Conservation (phyloP, 1,140 invertebrate species). For the Antheraea mylitta region DNA sequence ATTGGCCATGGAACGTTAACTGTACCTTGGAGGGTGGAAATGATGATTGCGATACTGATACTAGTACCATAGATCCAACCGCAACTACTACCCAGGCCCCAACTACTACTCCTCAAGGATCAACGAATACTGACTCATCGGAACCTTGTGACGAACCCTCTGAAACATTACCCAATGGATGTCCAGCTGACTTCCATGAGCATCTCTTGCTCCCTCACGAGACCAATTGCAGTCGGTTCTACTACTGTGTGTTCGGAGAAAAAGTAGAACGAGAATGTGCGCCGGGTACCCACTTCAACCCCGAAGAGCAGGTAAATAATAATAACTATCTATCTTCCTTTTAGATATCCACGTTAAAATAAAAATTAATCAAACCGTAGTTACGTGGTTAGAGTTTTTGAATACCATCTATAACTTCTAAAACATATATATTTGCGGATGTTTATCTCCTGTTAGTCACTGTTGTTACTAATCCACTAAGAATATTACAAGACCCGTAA, state of each 20-base stretch:
- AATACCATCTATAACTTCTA: too few relatives aligned
- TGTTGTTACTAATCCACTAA: too few relatives aligned
- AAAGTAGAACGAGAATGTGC: conserved; percentile 35
- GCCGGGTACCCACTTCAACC: conserved; percentile 13
- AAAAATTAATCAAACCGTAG: too few relatives aligned
- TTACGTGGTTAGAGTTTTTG: too few relatives aligned
- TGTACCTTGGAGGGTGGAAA: too few relatives aligned
- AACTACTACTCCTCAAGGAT: neutral
- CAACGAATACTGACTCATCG: neutral
- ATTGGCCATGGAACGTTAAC: conserved; percentile 27
- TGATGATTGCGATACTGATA: too few relatives aligned
- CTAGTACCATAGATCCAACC: neutral
- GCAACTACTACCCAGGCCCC: neutral
- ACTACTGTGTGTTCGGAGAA: conserved; percentile 41
- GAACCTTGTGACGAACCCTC: neutral
- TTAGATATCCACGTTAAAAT: too few relatives aligned
- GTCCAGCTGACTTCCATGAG: conserved; percentile 38
- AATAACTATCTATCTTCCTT: too few relatives aligned
- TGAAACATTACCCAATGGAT: conserved; percentile 31
- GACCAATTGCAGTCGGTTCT: conserved; percentile 43
- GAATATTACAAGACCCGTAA: too few relatives aligned
- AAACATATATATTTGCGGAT: too few relatives aligned
- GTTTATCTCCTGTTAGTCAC: too few relatives aligned
- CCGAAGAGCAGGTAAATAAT: too few relatives aligned
- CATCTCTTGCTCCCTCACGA: conserved; percentile 44